Evolutionary conservation across 2,888 invertebrate species (phyloP), one percentile per base, ranked within the genome.

Genomic region (Cyrtodaria siliqua): DNA sequence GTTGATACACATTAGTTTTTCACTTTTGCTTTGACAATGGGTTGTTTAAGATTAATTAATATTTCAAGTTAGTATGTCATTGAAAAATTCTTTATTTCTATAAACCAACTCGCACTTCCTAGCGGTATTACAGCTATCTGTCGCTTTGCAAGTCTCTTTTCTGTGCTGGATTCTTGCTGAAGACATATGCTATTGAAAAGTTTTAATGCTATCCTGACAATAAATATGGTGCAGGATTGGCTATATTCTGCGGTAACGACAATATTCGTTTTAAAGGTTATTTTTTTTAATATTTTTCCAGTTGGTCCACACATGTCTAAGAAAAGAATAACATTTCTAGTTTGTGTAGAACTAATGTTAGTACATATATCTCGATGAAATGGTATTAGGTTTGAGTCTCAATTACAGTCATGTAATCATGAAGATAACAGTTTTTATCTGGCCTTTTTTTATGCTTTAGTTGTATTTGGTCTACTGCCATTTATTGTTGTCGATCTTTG

Each of bases 51-150:
- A 33, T 2, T 67, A 8, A 8, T 20, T n/a, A n/a, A n/a, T 23
- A 0, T 67, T 16, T 24, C 50, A 23, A 68, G 59, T 8, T 60
- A 40, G 23, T 68, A 68, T 49, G 59, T 68, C 38, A 47, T 29
- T 18, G 52, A 60, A 8, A 68, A 14, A 16, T 42, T 59, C 1
- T 42, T 27, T 2, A 60, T 42, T 33, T 33, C 33, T 8, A 12
- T 33, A 40, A 68, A 68, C 67, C 67, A 68, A 20, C 50, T 68
- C n/a, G 20, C 29, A 27, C 67, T 68, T 40, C 24, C 33, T 16
- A 29, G 49, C n/a, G 20, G 16, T 42, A 59, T 60, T 20, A 59
- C 52, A 29, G 52, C n/a, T 1, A 68, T 3, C 42, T 68, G 60
- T 42, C 67, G 33, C 18, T 26, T 29, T 1, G 49, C 60, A 6